These are phyloP conservation scores for Tokudaia muenninki DNA, from an alignment of 2,797 vertebrate species.

Conservation along the genomic window DNA sequence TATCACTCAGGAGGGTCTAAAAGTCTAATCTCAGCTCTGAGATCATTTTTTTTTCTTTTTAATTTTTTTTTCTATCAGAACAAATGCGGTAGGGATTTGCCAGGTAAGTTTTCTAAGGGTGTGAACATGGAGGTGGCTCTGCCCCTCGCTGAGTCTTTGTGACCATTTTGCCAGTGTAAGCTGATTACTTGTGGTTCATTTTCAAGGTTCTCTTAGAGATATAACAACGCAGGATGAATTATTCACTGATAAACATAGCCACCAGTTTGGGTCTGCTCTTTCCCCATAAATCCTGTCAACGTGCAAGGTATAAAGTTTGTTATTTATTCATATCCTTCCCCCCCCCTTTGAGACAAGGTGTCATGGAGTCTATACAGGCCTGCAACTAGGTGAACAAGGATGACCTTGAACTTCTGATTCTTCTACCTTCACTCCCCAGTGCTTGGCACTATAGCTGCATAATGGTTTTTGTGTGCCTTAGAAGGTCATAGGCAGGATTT, in stretches of 20 bases:
- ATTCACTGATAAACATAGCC: background rate
- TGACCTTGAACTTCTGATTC: background rate
- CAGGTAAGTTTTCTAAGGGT: constrained; percentile 60
- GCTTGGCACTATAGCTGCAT: rapidly evolving
- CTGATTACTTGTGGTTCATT: constrained; percentile 52
- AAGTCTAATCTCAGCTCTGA: constrained; percentile 79
- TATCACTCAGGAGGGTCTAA: constrained; percentile 80
- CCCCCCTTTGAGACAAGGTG: too few relatives aligned
- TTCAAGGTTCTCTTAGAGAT: constrained; percentile 12
- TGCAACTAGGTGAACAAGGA: background rate
- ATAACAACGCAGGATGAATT: background rate
- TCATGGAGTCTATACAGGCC: background rate
- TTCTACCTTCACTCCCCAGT: background rate
- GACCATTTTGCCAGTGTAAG: constrained; percentile 4
- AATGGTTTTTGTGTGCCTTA: background rate
- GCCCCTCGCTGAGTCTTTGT: constrained; percentile 27
- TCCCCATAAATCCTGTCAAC: background rate
- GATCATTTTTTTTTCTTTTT: constrained; percentile 62
- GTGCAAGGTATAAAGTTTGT: background rate
- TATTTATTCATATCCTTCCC: background rate
- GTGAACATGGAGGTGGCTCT: background rate
- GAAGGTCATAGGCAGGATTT: background rate
- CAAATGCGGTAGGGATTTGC: constrained; percentile 68
- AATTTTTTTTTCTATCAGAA: constrained; percentile 59
- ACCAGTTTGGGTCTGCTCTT: background rate